Evolutionary conservation across 2,888 invertebrate genomes (phyloP).

Genomic region (Nomada flava): DNA sequence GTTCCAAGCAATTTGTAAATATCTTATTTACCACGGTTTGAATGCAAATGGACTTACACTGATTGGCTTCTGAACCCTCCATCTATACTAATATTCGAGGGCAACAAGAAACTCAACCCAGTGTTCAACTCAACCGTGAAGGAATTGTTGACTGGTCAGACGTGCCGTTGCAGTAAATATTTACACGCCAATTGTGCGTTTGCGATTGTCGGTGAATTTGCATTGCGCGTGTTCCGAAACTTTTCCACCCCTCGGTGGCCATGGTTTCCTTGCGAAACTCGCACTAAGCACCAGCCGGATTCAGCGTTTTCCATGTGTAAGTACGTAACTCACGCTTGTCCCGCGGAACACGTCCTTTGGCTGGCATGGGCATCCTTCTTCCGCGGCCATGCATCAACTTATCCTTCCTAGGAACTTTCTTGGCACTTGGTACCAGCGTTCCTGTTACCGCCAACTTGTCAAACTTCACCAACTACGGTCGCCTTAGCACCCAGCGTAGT

Average conservation of each 20-base stretch:
- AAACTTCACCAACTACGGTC: constrained; percentile 65
- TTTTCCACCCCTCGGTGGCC: constrained; percentile 2
- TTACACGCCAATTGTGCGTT: constrained; percentile 58
- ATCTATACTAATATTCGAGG: too few relatives aligned
- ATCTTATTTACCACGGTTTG: too few relatives aligned
- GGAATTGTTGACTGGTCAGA: background rate
- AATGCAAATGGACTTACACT: too few relatives aligned
- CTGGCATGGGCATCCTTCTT: constrained; percentile 65
- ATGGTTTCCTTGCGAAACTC: constrained; percentile 49
- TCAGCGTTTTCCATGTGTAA: constrained; percentile 65
- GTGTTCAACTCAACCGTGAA: background rate
- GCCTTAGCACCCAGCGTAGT: constrained; percentile 51
- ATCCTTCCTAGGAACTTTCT: constrained; percentile 68
- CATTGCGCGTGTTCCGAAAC: constrained; percentile 51
- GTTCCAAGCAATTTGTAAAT: too few relatives aligned
- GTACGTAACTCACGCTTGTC: constrained; percentile 59
- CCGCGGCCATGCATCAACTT: constrained; percentile 69
- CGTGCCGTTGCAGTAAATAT: constrained; percentile 44
- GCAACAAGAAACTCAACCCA: too few relatives aligned
- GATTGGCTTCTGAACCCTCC: too few relatives aligned
- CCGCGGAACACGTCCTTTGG: constrained; percentile 62
- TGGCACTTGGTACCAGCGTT: constrained; percentile 69
- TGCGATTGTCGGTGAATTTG: constrained; percentile 56
- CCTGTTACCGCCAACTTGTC: constrained; percentile 72
- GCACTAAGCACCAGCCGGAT: constrained; percentile 58